phyloP scores from a whole-genome alignment of 2,113 vertebrate species.

The Rhegmatorhina hoffmannsi region DNA sequence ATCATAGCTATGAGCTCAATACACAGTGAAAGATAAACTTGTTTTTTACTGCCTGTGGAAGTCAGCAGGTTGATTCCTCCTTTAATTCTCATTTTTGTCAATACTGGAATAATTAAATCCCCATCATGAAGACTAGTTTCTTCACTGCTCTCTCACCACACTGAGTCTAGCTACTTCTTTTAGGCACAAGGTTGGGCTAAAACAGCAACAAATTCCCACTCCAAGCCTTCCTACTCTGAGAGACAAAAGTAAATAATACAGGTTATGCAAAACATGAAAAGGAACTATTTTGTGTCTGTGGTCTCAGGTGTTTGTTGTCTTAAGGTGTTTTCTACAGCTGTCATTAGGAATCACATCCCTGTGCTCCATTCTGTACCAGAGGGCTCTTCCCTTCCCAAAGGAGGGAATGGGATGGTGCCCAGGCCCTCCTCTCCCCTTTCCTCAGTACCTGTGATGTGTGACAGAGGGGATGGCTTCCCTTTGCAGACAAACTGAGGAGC shows the following conservation, averaged over 20 bases:
- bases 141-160: background rate
- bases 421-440: background rate
- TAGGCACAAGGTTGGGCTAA: background rate
- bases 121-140: background rate
- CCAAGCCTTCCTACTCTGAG: background rate
- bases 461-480: background rate
- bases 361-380: rapidly evolving
- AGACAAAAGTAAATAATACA: background rate
- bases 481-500: background rate
- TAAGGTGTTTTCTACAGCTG: background rate
- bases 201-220: background rate
- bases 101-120: constrained; percentile 35
- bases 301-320: background rate
- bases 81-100: constrained; percentile 39
- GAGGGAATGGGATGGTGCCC: background rate
- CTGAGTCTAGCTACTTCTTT: background rate
- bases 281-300: background rate
- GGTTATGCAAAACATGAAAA: background rate
- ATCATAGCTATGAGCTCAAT: background rate
- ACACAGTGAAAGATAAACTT: constrained; percentile 35
- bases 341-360: rapidly evolving
- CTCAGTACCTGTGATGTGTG: background rate
- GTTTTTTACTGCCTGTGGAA: constrained; percentile 26
- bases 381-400: background rate
- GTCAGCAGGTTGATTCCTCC: background rate